Percentiles rank a stretch among this genome's conserved stretches.
Conservation (phyloP, 2,797 vertebrate species). For the Tenualosa ilisha region DNA sequence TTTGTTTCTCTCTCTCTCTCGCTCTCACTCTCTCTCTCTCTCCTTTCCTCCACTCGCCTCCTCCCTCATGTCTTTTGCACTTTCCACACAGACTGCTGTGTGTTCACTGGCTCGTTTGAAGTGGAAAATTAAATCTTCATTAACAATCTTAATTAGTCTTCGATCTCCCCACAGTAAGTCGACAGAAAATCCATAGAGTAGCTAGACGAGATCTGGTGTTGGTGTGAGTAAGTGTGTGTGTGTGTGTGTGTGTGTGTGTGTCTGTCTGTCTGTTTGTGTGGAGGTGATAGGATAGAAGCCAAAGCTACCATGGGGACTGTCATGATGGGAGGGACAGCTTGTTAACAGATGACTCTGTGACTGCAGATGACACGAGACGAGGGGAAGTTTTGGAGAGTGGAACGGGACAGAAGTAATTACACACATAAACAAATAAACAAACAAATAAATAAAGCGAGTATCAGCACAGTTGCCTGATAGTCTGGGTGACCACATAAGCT, state of each 20-base stretch:
- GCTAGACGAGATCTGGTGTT: constrained; percentile 59
- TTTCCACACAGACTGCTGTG: constrained; percentile 48
- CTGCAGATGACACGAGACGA: constrained; percentile 5
- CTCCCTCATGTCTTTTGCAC: constrained; percentile 18
- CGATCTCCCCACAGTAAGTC: constrained; percentile 68
- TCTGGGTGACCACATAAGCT: neutral
- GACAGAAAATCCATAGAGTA: constrained; percentile 73
- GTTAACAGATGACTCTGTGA: constrained; percentile 13
- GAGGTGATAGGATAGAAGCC: neutral
- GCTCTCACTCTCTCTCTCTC: constrained; percentile 37
- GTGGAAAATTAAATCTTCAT: constrained; percentile 82
- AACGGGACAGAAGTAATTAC: neutral
- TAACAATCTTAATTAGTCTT: constrained; percentile 81
- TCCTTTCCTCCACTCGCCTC: neutral
- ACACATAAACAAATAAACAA: neutral
- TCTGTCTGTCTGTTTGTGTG: neutral
- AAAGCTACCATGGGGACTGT: constrained; percentile 2
- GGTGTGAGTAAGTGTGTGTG: constrained; percentile 40
- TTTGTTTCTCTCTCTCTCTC: constrained; percentile 39
- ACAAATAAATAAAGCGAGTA: too few relatives aligned
- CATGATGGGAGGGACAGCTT: constrained; percentile 3
- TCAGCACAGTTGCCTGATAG: neutral
- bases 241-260: constrained; percentile 15
- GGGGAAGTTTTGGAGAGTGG: neutral
- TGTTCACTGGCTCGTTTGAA: constrained; percentile 68